phyloP scores from a whole-genome alignment of 1,140 invertebrate genomes.

The Apolygus lucorum region DNA sequence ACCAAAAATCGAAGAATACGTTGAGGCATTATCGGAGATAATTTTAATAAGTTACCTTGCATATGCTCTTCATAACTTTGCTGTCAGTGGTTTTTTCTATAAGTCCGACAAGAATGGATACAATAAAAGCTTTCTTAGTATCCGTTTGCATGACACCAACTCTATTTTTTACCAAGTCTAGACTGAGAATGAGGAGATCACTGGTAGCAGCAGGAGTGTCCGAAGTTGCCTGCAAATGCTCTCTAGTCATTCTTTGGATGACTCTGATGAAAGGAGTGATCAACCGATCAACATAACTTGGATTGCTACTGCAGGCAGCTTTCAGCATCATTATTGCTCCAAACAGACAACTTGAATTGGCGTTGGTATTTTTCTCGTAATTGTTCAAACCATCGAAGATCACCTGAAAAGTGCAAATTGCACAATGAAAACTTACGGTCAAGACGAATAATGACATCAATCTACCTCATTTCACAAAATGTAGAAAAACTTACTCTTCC shows the following conservation, averaged over 20 bases:
- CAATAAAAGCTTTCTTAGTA: slow-evolving; percentile 92
- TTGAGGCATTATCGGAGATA: too few relatives aligned
- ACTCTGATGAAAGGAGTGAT: slow-evolving; percentile 88
- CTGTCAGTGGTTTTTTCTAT: slow-evolving; percentile 90
- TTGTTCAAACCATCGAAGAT: slow-evolving; percentile 76
- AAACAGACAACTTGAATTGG: slow-evolving; percentile 67
- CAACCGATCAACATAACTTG: slow-evolving; percentile 84
- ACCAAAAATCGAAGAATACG: too few relatives aligned
- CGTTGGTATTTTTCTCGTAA: slow-evolving; percentile 77
- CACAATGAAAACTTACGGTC: too few relatives aligned
- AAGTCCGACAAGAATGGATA: slow-evolving; percentile 77
- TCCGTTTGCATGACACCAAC: slow-evolving; percentile 90
- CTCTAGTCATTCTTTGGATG: slow-evolving; percentile 77
- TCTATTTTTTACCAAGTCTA: slow-evolving; percentile 90
- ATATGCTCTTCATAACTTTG: slow-evolving; percentile 87
- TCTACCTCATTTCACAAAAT: too few relatives aligned
- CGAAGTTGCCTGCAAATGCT: slow-evolving; percentile 55
- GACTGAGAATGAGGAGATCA: slow-evolving; percentile 72
- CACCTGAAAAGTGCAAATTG: too few relatives aligned
- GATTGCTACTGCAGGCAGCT: slow-evolving; percentile 81
- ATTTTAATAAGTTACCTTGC: slow-evolving; percentile 48
- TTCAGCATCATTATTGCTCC: slow-evolving; percentile 93
- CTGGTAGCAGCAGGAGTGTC: slow-evolving; percentile 38
- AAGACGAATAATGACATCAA: too few relatives aligned
- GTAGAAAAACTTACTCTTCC: slow-evolving; percentile 52